phyloP scores from a whole-genome alignment of 30 jellyfish, hydroid and myxozoan genomes.

The Mastigias papua region DNA sequence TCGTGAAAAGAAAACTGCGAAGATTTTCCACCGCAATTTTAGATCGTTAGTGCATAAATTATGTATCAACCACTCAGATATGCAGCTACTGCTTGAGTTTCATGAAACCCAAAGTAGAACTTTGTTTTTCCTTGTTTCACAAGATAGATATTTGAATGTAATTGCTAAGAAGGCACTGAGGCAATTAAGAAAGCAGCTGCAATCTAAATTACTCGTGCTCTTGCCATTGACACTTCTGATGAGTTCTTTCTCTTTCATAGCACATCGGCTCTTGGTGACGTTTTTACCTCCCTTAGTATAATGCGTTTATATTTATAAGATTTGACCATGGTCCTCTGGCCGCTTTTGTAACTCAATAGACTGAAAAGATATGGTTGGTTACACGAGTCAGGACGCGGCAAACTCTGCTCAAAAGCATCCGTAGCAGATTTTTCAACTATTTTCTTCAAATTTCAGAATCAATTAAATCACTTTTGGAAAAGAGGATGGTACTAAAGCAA shows the following conservation, averaged over 20 bases:
- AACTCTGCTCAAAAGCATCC: background rate
- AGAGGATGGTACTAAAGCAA: no score
- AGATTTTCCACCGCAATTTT: constrained; percentile 21
- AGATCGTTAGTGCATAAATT: constrained; percentile 5
- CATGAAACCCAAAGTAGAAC: constrained; percentile 29
- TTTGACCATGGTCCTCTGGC: background rate
- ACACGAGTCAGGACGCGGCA: background rate
- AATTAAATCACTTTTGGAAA: no score
- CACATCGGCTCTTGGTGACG: background rate
- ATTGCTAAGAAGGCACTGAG: constrained; percentile 39
- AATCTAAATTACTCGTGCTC: background rate
- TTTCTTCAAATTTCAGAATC: no score
- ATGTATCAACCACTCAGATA: constrained; percentile 24
- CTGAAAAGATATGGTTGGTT: background rate
- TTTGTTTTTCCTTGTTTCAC: constrained; percentile 1
- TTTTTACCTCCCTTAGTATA: background rate
- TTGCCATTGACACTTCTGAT: background rate
- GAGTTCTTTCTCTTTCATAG: background rate
- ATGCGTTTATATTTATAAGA: background rate
- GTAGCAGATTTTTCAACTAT: background rate
- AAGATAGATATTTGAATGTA: background rate
- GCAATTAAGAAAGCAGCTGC: constrained; percentile 36
- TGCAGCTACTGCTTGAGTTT: constrained; percentile 11
- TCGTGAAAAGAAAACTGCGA: constrained; percentile 38
- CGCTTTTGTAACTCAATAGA: background rate